Conservation (phyloP, 2,888 invertebrate genomes). For the Amblyjoppa fuscipennis region DNA sequence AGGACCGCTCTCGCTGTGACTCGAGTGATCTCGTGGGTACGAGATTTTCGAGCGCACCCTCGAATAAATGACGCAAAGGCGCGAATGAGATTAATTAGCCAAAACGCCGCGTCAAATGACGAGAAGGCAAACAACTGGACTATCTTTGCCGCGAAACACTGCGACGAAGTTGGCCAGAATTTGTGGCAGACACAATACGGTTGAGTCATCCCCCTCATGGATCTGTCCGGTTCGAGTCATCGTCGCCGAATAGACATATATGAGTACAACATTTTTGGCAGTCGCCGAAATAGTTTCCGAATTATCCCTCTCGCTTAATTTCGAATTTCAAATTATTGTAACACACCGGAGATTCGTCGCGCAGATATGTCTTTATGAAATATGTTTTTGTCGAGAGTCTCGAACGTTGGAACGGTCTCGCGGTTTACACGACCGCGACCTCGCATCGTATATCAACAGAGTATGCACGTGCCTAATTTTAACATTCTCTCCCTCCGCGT, state of each 20-base stretch:
- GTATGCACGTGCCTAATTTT: conserved; percentile 59
- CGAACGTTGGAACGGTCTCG: conserved; percentile 40
- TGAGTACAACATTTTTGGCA: conserved; percentile 42
- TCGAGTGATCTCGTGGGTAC: conserved; percentile 32
- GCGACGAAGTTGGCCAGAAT: conserved; percentile 39
- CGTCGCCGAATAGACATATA: conserved; percentile 31
- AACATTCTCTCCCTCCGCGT: conserved; percentile 48
- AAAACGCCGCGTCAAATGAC: conserved; percentile 23
- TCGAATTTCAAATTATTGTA: conserved; percentile 55
- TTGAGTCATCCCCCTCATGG: conserved; percentile 44
- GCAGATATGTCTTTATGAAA: conserved; percentile 48
- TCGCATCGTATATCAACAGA: conserved; percentile 56
- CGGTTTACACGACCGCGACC: conserved; percentile 57
- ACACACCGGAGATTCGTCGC: conserved; percentile 17
- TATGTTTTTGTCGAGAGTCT: conserved; percentile 50
- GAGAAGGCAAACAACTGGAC: background rate
- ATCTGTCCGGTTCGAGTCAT: conserved; percentile 40
- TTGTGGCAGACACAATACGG: conserved; percentile 55
- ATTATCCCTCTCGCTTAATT: conserved; percentile 37
- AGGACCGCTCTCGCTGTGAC: conserved; percentile 35
- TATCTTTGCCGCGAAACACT: background rate
- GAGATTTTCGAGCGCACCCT: conserved; percentile 15
- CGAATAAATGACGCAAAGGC: background rate
- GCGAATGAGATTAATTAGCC: conserved; percentile 35
- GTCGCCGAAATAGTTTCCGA: conserved; percentile 19